A percentile compares a stretch with the other conserved stretches of the same genome.
Evolutionary conservation across 1,140 invertebrate genomes (phyloP).

Genomic region (Scaptomyza montana): DNA sequence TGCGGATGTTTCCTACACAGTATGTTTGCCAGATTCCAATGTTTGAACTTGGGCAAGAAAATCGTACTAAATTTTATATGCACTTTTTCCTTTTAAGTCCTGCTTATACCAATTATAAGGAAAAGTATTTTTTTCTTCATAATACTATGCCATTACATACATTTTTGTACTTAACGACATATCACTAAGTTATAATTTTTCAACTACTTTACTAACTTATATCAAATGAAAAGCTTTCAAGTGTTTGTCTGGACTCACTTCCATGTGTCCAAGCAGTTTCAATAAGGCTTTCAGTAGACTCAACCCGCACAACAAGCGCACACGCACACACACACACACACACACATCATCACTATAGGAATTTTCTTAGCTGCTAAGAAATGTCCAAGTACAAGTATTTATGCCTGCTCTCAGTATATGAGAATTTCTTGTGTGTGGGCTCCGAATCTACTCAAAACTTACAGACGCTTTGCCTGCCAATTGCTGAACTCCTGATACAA

Average conservation of each 20-base stretch:
- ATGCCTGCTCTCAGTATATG: slow-evolving; percentile 4
- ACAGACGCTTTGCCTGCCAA: slow-evolving; percentile 2
- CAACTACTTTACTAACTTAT: background rate
- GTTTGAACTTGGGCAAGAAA: background rate
- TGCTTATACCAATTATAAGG: slow-evolving; percentile 10
- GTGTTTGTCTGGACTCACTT: background rate
- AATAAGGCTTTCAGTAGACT: background rate
- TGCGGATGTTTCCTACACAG: slow-evolving; percentile 1
- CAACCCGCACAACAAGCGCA: background rate
- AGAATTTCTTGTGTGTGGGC: slow-evolving; percentile 1
- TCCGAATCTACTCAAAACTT: background rate
- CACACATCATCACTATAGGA: background rate
- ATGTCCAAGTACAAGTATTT: slow-evolving; percentile 13
- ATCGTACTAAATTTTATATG: background rate
- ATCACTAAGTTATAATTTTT: no score
- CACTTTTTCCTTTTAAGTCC: background rate
- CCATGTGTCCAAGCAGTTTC: background rate
- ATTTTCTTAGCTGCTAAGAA: slow-evolving; percentile 19
- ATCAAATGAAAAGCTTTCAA: background rate
- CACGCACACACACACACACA: background rate
- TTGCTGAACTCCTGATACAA: slow-evolving; percentile 52
- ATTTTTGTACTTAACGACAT: no score
- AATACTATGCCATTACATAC: no score
- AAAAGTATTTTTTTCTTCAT: background rate
- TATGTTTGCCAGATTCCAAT: slow-evolving; percentile 5